Base-by-base conservation (phyloP, 2,888 invertebrate genomes). In the Perithous albicinctus region DNA sequence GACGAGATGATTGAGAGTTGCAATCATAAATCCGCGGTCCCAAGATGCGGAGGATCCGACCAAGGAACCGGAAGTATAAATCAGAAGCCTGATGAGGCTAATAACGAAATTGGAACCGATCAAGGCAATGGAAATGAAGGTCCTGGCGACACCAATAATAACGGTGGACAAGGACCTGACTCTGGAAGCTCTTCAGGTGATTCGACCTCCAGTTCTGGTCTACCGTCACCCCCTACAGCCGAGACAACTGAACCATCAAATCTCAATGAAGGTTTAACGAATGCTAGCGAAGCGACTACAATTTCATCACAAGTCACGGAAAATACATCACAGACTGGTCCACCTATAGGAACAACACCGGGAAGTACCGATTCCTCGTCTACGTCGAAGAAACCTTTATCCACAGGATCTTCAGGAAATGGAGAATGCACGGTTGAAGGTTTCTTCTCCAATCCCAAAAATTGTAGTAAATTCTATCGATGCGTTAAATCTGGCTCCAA, bases 401-500 rank as follows among this genome's bases (percentile, higher is more conserved):
- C 15, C 3, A 10, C 18, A 18, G 43, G 29, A 43, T 15, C 41
- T 29, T 32, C 32, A 6, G 29, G 20, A 10, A 59, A 10, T 12
- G 59, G 59, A 1, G 59, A 72, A 18, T 72, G 72, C 23, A 75
- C 35, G 1, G 38, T 59, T 10, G 74, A 75, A 69, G 79, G 80
- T 26, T 82, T 82, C 56, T 74, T 82, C 29, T 56, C 32, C 6
- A 69, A 82, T 67, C 66, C 91, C 94, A 96, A 88, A 10, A 89
- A 93, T 51, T 93, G 93, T 73, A 87, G 84, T 51, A 91, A 91
- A 80, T 93, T 93, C 85, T 93, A 93, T 73, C 89, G 93, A 85
- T 97, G 97, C 91, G 96, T 96, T 43, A 93, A 94, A 81, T 94
- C 95, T 88, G 95, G 94, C 0, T 93, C 94, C 29, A 69, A 32